These are phyloP conservation scores for Spialia ferax DNA, from an alignment of 2,888 invertebrate species.

Conservation along the genomic window DNA sequence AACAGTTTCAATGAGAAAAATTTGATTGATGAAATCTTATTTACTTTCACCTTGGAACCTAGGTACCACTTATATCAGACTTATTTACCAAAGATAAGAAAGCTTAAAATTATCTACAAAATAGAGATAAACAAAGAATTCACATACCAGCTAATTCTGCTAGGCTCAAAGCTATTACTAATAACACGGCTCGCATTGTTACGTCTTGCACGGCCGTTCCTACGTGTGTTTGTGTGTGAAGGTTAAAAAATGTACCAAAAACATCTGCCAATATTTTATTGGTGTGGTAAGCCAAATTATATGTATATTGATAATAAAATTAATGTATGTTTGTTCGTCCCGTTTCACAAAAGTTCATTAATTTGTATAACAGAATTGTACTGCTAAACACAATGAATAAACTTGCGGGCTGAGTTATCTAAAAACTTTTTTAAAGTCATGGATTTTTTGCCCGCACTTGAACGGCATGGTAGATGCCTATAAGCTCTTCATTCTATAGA, in stretches of 20 bases:
- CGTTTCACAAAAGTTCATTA: neutral
- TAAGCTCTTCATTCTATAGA: too few species aligned
- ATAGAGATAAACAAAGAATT: neutral
- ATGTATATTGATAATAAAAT: neutral
- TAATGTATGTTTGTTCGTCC: neutral
- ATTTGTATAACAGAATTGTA: too few species aligned
- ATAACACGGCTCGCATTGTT: neutral
- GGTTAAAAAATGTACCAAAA: neutral
- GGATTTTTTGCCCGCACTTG: too few species aligned
- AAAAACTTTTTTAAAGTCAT: too few species aligned
- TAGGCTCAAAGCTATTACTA: neutral
- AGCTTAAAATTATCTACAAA: neutral
- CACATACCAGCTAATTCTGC: neutral
- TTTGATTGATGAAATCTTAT: neutral
- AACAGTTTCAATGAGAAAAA: too few species aligned
- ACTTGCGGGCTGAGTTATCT: too few species aligned
- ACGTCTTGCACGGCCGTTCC: neutral
- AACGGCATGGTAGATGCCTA: too few species aligned
- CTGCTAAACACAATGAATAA: too few species aligned
- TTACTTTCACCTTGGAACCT: neutral
- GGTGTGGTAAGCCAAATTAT: too few species aligned
- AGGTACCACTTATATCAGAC: neutral
- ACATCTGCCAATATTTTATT: neutral
- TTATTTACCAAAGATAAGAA: neutral
- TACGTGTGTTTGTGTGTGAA: neutral